These are phyloP conservation scores for Idaea biselata DNA, from an alignment of 2,888 invertebrate species.

Conservation along the genomic window DNA sequence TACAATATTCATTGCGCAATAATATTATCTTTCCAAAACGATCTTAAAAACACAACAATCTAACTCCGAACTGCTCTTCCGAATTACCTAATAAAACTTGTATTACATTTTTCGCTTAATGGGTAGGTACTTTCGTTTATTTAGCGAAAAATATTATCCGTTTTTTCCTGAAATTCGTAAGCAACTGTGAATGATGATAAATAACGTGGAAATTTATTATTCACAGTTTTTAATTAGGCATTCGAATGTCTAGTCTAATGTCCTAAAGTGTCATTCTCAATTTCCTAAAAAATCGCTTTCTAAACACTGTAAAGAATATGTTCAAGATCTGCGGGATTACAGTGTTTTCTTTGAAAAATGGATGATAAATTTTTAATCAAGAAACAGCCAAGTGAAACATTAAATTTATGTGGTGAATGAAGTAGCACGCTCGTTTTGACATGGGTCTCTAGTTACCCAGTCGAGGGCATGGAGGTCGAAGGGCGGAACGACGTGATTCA, in stretches of 20 bases:
- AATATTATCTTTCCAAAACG: not conserved
- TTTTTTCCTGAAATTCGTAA: not conserved
- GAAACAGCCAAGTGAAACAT: constrained; percentile 19
- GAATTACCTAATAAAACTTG: not conserved
- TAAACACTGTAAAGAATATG: no score
- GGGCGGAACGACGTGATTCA: constrained; percentile 17
- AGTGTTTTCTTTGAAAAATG: constrained; percentile 15
- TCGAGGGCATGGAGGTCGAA: constrained; percentile 9
- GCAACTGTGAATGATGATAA: not conserved
- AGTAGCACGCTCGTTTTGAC: constrained; percentile 17
- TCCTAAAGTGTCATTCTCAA: not conserved
- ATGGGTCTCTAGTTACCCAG: constrained; percentile 20
- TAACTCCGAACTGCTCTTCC: not conserved
- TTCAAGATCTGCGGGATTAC: not conserved
- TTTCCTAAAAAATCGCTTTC: no score
- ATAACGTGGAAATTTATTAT: not conserved
- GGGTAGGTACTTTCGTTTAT: not conserved
- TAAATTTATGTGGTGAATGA: constrained; percentile 21
- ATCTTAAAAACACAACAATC: constrained; percentile 1
- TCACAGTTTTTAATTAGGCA: no score
- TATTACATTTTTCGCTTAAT: not conserved
- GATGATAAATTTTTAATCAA: constrained; percentile 22
- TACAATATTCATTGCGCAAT: not conserved
- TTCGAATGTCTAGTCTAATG: no score
- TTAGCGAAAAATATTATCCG: not conserved